Conservation (phyloP, 2,113 vertebrate genomes). For the Gracilinanus agilis region DNA sequence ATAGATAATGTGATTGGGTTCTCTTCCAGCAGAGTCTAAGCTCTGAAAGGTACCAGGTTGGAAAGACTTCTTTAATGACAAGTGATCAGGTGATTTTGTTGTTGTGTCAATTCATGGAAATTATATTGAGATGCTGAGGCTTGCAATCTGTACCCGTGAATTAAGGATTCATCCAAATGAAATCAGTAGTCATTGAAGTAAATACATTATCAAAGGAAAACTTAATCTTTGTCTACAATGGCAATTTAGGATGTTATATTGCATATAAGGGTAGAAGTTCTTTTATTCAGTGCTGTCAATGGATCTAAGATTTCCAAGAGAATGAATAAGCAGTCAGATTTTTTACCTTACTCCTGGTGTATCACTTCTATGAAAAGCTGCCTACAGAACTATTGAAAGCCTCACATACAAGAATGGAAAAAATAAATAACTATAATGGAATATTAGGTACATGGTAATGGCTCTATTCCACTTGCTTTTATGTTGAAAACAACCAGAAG, state of each 20-base stretch:
- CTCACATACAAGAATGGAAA: not conserved
- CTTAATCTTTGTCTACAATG: not conserved
- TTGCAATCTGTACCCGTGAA: not conserved
- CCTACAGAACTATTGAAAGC: not conserved
- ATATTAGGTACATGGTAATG: not conserved
- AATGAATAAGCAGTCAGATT: not conserved
- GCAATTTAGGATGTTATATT: not conserved
- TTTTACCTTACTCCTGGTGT: not conserved
- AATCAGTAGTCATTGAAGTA: not conserved
- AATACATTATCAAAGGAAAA: not conserved
- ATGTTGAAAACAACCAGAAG: not conserved
- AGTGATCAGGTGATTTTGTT: not conserved
- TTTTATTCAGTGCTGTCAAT: not conserved
- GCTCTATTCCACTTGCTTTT: not conserved
- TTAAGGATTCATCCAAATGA: not conserved
- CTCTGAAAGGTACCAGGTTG: not conserved
- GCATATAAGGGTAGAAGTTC: not conserved
- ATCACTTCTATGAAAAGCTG: not conserved
- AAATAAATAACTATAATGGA: not conserved
- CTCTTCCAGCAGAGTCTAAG: not conserved
- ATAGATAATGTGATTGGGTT: not conserved
- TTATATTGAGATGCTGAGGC: not conserved
- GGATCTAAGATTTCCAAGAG: not conserved
- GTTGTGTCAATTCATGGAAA: not conserved
- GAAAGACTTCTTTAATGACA: not conserved